Evolutionary conservation across 2,113 vertebrate species (phyloP).

Genomic region (Catagonus wagneri): DNA sequence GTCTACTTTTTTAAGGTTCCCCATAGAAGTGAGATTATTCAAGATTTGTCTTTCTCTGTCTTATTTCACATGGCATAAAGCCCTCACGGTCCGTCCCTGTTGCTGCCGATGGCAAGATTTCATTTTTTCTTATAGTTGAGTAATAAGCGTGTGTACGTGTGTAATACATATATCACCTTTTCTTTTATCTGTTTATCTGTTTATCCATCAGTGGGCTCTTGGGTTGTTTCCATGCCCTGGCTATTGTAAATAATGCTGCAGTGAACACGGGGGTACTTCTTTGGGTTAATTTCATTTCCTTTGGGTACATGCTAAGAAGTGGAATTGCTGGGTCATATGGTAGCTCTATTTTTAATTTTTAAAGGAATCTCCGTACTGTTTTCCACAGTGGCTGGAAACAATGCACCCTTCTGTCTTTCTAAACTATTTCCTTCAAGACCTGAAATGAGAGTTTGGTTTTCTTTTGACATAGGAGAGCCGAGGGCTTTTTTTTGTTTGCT

Average conservation of each 20-base stretch:
- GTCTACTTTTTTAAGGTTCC: neutral
- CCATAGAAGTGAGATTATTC: neutral
- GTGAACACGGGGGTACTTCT: too few relatives aligned
- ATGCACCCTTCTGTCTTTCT: neutral
- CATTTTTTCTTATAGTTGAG: neutral
- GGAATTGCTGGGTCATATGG: too few relatives aligned
- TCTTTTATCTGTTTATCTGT: too few relatives aligned
- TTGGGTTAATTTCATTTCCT: too few relatives aligned
- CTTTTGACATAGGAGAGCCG: neutral
- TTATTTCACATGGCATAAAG: neutral
- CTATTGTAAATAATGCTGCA: too few relatives aligned
- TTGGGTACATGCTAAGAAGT: too few relatives aligned
- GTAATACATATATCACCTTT: neutral
- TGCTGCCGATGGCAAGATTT: neutral
- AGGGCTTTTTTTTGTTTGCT: neutral
- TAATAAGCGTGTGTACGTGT: neutral
- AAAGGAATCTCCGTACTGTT: too few relatives aligned
- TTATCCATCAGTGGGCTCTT: too few relatives aligned
- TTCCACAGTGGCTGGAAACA: too few relatives aligned
- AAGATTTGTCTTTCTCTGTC: neutral
- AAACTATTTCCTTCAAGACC: neutral
- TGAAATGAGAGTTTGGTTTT: neutral
- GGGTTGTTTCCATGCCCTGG: too few relatives aligned
- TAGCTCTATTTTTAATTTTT: too few relatives aligned
- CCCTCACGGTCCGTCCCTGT: neutral